Conservation (phyloP, 2,888 invertebrate species). For the Campoletis raptor region DNA sequence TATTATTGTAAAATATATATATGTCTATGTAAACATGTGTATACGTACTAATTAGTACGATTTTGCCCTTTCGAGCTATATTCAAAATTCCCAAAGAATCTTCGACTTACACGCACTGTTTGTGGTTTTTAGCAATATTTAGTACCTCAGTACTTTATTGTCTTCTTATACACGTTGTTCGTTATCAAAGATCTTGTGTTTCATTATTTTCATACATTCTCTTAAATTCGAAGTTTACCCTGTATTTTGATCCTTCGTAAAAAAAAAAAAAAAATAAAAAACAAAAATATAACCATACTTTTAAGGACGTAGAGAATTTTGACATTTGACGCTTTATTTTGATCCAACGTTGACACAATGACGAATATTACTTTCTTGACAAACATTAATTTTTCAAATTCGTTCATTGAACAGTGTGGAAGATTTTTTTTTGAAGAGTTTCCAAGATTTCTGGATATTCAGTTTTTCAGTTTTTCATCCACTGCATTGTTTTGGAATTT, state of each 20-base stretch:
- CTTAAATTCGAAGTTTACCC: slow-evolving; percentile 32
- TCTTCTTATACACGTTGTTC: slow-evolving; percentile 58
- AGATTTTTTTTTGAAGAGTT: background rate
- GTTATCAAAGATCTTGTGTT: slow-evolving; percentile 28
- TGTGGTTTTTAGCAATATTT: slow-evolving; percentile 45
- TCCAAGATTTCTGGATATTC: background rate
- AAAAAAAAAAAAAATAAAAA: slow-evolving; percentile 8
- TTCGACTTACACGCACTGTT: slow-evolving; percentile 57
- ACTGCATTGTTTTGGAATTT: background rate
- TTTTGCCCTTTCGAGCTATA: slow-evolving; percentile 48
- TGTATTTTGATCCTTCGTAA: slow-evolving; percentile 47
- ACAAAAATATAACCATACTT: too few relatives aligned
- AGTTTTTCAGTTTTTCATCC: background rate
- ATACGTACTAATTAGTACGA: slow-evolving; percentile 49
- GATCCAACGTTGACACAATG: too few relatives aligned
- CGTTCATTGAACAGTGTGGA: background rate
- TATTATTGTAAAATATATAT: slow-evolving; percentile 23
- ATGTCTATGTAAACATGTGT: slow-evolving; percentile 34
- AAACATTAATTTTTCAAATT: background rate
- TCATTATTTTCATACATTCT: slow-evolving; percentile 22
- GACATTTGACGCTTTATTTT: background rate
- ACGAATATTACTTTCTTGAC: background rate
- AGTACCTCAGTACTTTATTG: slow-evolving; percentile 47
- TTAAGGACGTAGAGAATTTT: background rate
- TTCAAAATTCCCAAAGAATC: slow-evolving; percentile 38